Percentiles rank a stretch among this genome's conserved stretches.
Conservation (phyloP, 2,888 invertebrate genomes). For the Drepana falcataria region DNA sequence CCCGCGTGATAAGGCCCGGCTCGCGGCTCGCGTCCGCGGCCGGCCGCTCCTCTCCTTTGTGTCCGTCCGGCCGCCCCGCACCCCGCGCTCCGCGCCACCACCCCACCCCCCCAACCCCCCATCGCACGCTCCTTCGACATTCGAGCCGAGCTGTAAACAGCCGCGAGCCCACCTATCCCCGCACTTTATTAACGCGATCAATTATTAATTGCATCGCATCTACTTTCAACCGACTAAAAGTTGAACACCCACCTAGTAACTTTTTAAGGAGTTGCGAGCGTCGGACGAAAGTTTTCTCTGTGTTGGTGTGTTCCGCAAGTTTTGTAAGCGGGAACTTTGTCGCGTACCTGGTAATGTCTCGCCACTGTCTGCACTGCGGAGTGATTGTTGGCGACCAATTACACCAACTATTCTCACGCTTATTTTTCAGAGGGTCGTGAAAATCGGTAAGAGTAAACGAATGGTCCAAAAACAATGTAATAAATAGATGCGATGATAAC, state of each 20-base stretch:
- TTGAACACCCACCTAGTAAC: conserved; percentile 30
- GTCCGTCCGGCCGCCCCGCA: conserved; percentile 64
- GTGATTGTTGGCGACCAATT: conserved; percentile 42
- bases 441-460: conserved; percentile 4
- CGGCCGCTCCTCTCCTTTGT: conserved; percentile 75
- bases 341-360: conserved; percentile 46
- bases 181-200: conserved; percentile 63
- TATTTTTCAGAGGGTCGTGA: conserved; percentile 21
- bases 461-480: conserved; percentile 17
- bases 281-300: conserved; percentile 22
- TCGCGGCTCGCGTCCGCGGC: conserved; percentile 62
- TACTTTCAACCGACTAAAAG: conserved; percentile 31
- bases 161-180: conserved; percentile 48
- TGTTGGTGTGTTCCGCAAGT: conserved; percentile 36
- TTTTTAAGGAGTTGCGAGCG: conserved; percentile 22
- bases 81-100: conserved; percentile 41
- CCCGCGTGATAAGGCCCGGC: conserved; percentile 68
- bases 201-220: conserved; percentile 56
- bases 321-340: conserved; percentile 49
- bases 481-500: conserved; percentile 14
- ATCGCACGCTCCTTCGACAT: conserved; percentile 40
- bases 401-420: conserved; percentile 23
- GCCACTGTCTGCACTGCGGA: conserved; percentile 46
- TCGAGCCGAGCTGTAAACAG: conserved; percentile 44
- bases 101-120: conserved; percentile 28